A percentile compares a stretch with the other conserved stretches of the same genome.
Evolutionary conservation across 2,888 invertebrate species (phyloP).

Genomic region (Ormyrus rosae): DNA sequence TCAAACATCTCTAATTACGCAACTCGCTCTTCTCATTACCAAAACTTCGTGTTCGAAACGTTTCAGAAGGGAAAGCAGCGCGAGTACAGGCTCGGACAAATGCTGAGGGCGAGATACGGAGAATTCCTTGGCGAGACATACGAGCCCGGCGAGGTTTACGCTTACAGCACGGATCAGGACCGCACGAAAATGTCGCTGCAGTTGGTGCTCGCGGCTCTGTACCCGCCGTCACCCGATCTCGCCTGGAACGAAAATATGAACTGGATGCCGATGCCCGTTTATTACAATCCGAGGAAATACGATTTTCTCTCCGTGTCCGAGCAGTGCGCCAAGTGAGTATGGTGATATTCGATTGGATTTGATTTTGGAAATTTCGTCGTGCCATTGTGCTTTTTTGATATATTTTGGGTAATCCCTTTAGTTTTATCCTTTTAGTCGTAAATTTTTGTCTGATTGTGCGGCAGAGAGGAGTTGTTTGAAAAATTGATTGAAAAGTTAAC

Average conservation of each 20-base stretch:
- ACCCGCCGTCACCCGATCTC: conserved; percentile 51
- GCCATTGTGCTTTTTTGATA: no score
- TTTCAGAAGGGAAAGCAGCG: conserved; percentile 59
- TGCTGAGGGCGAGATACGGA: conserved; percentile 60
- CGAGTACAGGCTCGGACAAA: conserved; percentile 60
- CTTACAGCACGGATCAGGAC: conserved; percentile 59
- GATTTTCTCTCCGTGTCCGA: background rate
- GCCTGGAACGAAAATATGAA: conserved; percentile 57
- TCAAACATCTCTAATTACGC: no score
- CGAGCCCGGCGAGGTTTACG: conserved; percentile 58
- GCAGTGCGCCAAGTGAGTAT: conserved; percentile 6
- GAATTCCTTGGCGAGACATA: conserved; percentile 60
- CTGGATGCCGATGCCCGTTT: conserved; percentile 61
- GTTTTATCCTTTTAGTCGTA: no score
- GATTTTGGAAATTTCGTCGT: no score
- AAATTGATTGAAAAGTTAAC: no score
- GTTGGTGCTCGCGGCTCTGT: conserved; percentile 63
- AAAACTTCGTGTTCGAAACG: background rate
- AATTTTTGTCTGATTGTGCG: background rate
- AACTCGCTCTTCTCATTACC: no score
- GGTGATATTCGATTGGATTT: no score
- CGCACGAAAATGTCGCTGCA: conserved; percentile 64
- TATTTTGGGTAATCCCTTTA: no score
- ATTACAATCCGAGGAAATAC: conserved; percentile 2
- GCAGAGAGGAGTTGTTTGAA: no score